Conservation (phyloP, 2,888 invertebrate species). For the Sylvicola fuscatus region DNA sequence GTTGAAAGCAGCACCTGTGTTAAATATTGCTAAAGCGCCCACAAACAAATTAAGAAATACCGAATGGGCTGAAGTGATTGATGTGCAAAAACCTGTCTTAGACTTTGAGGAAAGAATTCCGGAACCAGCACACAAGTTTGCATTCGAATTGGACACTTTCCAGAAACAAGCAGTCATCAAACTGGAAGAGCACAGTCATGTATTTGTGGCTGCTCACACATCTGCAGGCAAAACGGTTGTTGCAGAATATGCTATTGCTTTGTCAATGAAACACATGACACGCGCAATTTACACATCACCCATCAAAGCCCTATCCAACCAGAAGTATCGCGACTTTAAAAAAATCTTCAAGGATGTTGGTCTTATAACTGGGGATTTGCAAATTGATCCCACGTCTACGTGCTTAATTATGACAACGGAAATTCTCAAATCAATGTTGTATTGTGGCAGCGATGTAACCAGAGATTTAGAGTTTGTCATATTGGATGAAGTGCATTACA, state of each 20-base stretch:
- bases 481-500: slow-evolving; percentile 98
- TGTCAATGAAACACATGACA: slow-evolving; percentile 81
- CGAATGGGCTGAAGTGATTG: slow-evolving; percentile 77
- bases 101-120: slow-evolving; percentile 67
- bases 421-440: slow-evolving; percentile 91
- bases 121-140: slow-evolving; percentile 64
- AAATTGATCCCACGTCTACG: slow-evolving; percentile 80
- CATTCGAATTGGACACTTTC: slow-evolving; percentile 89
- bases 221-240: slow-evolving; percentile 98
- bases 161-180: slow-evolving; percentile 93
- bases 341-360: slow-evolving; percentile 83
- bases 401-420: slow-evolving; percentile 99
- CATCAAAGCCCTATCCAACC: slow-evolving; percentile 96
- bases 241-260: slow-evolving; percentile 96
- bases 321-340: slow-evolving; percentile 96
- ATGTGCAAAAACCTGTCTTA: slow-evolving; percentile 56
- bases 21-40: slow-evolving; percentile 41
- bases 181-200: slow-evolving; percentile 81
- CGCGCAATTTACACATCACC: slow-evolving; percentile 95
- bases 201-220: slow-evolving; percentile 98
- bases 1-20: slow-evolving; percentile 33
- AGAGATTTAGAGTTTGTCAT: slow-evolving; percentile 96
- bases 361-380: slow-evolving; percentile 84
- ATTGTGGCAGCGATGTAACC: slow-evolving; percentile 83
- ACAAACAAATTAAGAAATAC: slow-evolving; percentile 30